Evolutionary conservation across 2,888 invertebrate species (phyloP).

Genomic region (Drosophila nigricruria): DNA sequence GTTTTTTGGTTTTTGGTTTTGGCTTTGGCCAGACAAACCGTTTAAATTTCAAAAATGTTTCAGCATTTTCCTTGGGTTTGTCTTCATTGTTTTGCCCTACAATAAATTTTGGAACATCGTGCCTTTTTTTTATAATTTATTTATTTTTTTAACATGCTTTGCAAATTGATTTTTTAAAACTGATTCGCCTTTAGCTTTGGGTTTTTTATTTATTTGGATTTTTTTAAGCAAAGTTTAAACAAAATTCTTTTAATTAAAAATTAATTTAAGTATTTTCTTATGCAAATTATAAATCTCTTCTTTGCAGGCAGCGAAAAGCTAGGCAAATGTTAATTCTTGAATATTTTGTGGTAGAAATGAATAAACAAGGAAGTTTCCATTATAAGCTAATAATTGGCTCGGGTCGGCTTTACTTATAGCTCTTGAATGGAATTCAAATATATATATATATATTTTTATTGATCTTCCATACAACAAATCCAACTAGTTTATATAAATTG

Average conservation of each 20-base stretch:
- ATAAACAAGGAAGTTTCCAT: not conserved
- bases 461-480: conserved; percentile 13
- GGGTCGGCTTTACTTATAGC: conserved; percentile 35
- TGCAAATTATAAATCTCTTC: conserved; percentile 4
- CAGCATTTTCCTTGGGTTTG: conserved; percentile 69
- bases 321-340: not conserved
- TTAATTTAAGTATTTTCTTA: conserved; percentile 1
- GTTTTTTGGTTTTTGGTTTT: conserved; percentile 48
- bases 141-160: conserved; percentile 55
- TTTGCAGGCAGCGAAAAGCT: not conserved
- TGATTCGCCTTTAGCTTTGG: conserved; percentile 32
- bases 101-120: conserved; percentile 71
- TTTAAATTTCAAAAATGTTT: conserved; percentile 65
- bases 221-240: conserved; percentile 11
- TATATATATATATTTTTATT: not conserved
- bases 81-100: conserved; percentile 60
- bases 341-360: not conserved
- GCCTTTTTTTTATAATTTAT: conserved; percentile 44
- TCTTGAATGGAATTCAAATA: conserved; percentile 2
- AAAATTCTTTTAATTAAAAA: not conserved
- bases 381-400: conserved; percentile 55
- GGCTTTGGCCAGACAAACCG: conserved; percentile 72
- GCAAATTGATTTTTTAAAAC: conserved; percentile 58
- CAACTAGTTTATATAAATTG: conserved; percentile 3
- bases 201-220: conserved; percentile 14